These are phyloP conservation scores for Molossus alvarezi DNA, from an alignment of 2,797 vertebrate species.

Conservation along the genomic window DNA sequence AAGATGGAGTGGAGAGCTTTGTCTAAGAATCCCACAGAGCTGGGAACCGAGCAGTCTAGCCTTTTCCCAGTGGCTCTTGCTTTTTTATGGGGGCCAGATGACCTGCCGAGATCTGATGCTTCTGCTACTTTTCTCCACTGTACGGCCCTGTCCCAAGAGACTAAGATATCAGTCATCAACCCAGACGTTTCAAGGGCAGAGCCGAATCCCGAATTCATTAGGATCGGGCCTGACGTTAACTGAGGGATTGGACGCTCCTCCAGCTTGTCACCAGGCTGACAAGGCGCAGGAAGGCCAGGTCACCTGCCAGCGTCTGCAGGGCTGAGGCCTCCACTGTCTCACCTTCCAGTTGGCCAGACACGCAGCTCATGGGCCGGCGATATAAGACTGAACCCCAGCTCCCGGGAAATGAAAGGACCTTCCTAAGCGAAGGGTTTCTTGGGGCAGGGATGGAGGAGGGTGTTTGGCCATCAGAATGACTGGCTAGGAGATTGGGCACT, in stretches of 20 bases:
- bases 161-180: slow-evolving; percentile 78
- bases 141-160: slow-evolving; percentile 76
- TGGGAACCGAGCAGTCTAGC: slow-evolving; percentile 80
- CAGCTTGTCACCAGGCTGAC: slow-evolving; percentile 20
- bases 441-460: neutral
- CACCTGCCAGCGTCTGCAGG: neutral
- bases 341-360: neutral
- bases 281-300: slow-evolving; percentile 16
- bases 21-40: slow-evolving; percentile 66
- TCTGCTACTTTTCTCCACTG: slow-evolving; percentile 85
- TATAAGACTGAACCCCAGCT: slow-evolving; percentile 21
- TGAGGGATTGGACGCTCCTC: neutral
- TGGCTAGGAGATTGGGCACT: neutral
- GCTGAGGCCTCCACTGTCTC: neutral
- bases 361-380: neutral
- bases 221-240: slow-evolving; percentile 36
- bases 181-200: slow-evolving; percentile 73
- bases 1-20: slow-evolving; percentile 85
- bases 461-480: neutral
- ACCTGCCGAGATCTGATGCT: slow-evolving; percentile 84
- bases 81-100: slow-evolving; percentile 86
- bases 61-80: slow-evolving; percentile 82
- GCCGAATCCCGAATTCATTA: slow-evolving; percentile 62
- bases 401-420: slow-evolving; percentile 56
- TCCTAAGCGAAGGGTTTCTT: slow-evolving; percentile 35